phyloP scores from a whole-genome alignment of 1,140 invertebrate species.

The Musca domestica region DNA sequence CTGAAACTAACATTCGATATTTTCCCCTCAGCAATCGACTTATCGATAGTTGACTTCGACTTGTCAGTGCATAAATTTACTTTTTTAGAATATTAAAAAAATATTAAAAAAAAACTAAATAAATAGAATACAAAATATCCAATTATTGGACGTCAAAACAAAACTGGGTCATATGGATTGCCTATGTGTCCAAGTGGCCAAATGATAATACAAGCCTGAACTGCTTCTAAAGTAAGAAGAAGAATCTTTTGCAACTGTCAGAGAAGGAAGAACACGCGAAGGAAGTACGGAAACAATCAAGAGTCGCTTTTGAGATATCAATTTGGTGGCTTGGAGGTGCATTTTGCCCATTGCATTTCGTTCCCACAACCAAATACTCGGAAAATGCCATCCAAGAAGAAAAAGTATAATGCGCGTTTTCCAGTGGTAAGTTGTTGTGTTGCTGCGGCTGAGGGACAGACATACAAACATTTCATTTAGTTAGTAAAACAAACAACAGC shows the following conservation, averaged over 20 bases:
- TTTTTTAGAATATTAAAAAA: not conserved
- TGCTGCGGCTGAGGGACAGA: not conserved
- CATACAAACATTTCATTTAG: constrained; percentile 4
- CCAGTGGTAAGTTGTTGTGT: constrained; percentile 74
- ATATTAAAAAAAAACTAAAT: not conserved
- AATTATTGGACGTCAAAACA: not conserved
- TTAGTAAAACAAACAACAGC: constrained; percentile 23
- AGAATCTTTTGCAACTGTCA: constrained; percentile 14
- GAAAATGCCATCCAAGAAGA: constrained; percentile 91
- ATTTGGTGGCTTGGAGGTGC: no score
- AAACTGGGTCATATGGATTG: not conserved
- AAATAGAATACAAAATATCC: not conserved
- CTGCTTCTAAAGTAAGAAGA: not conserved
- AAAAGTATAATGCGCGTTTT: constrained; percentile 94
- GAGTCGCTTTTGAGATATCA: not conserved
- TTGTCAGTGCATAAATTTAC: no score
- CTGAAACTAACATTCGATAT: no score
- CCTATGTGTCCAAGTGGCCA: not conserved
- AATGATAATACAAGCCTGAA: not conserved
- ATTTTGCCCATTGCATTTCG: not conserved
- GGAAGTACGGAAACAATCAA: not conserved
- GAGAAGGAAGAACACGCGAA: constrained; percentile 10
- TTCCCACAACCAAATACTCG: not conserved
- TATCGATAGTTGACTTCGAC: no score
- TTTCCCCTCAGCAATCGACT: no score